These are phyloP conservation scores for Urosaurus nigricauda DNA, from an alignment of 2,797 vertebrate species.

Conservation along the genomic window DNA sequence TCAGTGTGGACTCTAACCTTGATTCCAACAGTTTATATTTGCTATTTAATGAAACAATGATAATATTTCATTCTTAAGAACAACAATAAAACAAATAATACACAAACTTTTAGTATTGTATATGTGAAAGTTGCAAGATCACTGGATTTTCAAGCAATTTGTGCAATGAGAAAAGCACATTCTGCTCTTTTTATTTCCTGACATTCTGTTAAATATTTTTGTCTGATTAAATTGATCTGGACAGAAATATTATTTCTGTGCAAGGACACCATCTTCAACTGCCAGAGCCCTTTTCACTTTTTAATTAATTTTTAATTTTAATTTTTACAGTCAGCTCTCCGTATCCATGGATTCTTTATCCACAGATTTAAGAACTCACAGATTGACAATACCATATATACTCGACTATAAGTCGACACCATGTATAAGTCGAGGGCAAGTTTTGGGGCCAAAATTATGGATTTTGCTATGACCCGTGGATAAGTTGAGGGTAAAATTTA, in stretches of 20 bases:
- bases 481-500: too few species aligned
- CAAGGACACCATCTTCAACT: background rate
- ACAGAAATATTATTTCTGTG: background rate
- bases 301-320: too few species aligned
- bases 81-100: background rate
- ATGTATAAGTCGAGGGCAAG: too few species aligned
- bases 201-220: background rate
- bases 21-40: conserved; percentile 96
- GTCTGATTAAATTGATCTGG: background rate
- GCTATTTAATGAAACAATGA: conserved; percentile 69
- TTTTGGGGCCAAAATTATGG: too few species aligned
- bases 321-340: too few species aligned
- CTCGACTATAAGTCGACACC: too few species aligned
- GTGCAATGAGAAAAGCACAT: background rate
- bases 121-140: background rate
- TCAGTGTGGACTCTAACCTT: conserved; percentile 94
- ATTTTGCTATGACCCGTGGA: too few species aligned
- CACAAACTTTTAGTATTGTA: background rate
- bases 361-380: too few species aligned
- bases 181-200: background rate
- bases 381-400: too few species aligned
- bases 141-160: background rate
- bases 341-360: too few species aligned
- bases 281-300: background rate
- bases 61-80: conserved; percentile 32